Evolutionary conservation across 2,888 invertebrate species (phyloP).

Genomic region (Calameuta idolon): DNA sequence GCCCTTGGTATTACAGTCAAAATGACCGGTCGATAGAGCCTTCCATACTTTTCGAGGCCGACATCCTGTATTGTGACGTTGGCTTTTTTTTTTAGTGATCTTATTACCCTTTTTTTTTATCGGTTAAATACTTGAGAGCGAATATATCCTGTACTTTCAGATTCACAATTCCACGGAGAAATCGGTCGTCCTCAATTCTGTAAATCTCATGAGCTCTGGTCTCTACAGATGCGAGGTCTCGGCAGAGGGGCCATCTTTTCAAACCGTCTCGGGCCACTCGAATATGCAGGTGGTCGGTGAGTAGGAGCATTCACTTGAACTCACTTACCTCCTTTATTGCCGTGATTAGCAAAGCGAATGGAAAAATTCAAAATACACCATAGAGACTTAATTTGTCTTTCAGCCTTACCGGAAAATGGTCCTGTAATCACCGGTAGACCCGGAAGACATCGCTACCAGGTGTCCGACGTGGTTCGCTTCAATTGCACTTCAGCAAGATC

Average conservation of each 20-base stretch:
- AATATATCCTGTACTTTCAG: slow-evolving; percentile 61
- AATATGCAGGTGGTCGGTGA: slow-evolving; percentile 83
- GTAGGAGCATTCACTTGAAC: slow-evolving; percentile 45
- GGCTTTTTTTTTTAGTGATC: neutral
- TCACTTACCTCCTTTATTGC: neutral
- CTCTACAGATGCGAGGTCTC: slow-evolving; percentile 84
- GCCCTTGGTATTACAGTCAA: neutral
- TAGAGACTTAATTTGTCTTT: neutral
- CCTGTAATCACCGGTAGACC: slow-evolving; percentile 80
- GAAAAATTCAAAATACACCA: neutral
- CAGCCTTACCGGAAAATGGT: slow-evolving; percentile 84
- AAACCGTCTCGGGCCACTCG: slow-evolving; percentile 79
- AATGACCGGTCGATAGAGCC: neutral
- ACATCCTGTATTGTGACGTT: neutral
- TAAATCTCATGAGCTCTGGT: slow-evolving; percentile 78
- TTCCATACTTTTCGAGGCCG: neutral
- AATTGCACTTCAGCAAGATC: slow-evolving; percentile 88
- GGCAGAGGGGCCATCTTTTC: slow-evolving; percentile 82
- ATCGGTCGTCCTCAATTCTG: slow-evolving; percentile 75
- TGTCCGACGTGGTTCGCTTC: slow-evolving; percentile 83
- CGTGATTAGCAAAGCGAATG: neutral
- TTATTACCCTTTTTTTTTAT: neutral
- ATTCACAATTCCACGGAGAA: slow-evolving; percentile 77
- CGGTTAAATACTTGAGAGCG: neutral
- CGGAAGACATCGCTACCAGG: slow-evolving; percentile 83